Percentiles rank a stretch among this genome's conserved stretches.
Evolutionary conservation across 35 echinoderm and acorn worm species (phyloP).

Genomic region (Eucidaris tribuloides): DNA sequence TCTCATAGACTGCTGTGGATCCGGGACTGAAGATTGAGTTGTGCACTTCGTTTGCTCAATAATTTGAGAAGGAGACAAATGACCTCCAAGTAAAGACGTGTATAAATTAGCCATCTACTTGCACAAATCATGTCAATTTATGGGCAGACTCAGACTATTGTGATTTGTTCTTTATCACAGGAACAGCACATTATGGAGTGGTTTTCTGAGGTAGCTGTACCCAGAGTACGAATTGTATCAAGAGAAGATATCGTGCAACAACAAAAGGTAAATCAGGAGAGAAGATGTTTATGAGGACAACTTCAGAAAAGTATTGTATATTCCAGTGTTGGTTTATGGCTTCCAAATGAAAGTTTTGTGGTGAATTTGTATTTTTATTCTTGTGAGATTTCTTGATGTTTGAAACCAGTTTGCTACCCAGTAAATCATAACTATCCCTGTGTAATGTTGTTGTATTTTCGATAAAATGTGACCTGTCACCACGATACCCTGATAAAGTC

Average conservation of each 20-base stretch:
- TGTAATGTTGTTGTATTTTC: no score
- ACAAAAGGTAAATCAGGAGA: constrained; percentile 39
- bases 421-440: no score
- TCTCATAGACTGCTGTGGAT: neutral
- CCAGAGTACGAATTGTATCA: constrained; percentile 33
- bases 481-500: no score
- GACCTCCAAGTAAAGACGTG: neutral
- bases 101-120: neutral
- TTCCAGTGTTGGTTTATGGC: neutral
- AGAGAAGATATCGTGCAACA: constrained; percentile 4
- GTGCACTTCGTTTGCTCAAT: neutral
- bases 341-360: neutral
- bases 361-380: neutral
- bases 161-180: constrained; percentile 32
- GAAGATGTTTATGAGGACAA: no score
- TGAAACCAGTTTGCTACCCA: no score
- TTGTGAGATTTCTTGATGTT: neutral
- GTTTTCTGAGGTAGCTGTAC: constrained; percentile 62
- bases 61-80: neutral
- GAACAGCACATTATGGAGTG: constrained; percentile 68
- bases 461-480: no score
- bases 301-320: neutral
- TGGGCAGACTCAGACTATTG: neutral
- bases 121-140: neutral
- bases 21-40: neutral